Evolutionary conservation across 2,888 invertebrate species (phyloP), one percentile per base, ranked within the genome.

Genomic region (Synanthedon myopaeformis): DNA sequence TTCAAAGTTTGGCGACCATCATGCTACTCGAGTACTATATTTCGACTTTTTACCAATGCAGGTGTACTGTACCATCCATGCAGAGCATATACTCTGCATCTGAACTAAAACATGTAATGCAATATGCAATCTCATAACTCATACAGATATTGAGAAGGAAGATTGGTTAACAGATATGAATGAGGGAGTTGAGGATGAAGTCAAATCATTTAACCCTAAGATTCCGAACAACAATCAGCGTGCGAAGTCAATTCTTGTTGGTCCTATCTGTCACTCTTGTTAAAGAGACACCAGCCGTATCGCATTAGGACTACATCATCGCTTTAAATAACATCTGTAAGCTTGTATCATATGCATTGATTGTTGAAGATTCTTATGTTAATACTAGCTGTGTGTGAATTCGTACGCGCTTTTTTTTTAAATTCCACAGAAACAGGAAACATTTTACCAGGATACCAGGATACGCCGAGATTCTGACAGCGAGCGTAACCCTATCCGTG

Each of bases 191-290:
- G 23, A 28, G 28, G 23, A 51, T 51, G 17, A 19, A 74, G 83
- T 86, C 80, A 83, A 74, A 75, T 81, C 65, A 78, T 70, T 83
- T 83, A 72, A 85, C 84, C 80, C 65, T 58, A 64, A 72, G 77
- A 83, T 82, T 83, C 82, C 70, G 74, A 61, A 61, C 66, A 62
- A 76, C 82, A 85, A 84, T 84, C 86, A 83, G 81, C 83, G 81
- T 82, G 84, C 84, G 79, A 85, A 84, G 83, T 69, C 62, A 72
- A 66, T 56, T 70, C 68, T 71, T 79, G 74, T 81, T 81, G 74
- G 70, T 76, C 71, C 73, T 71, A 10, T 35, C 35, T 35, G 71
- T 72, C 71, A 67, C 61, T 67, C 72, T 71, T 64, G 69, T 79
- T 78, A 73, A 73, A 68, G 82, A 74, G 74, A 83, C 76, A 74